These are phyloP conservation scores for Sphenopsis melanotis DNA, from an alignment of 2,797 vertebrate species.

Conservation along the genomic window DNA sequence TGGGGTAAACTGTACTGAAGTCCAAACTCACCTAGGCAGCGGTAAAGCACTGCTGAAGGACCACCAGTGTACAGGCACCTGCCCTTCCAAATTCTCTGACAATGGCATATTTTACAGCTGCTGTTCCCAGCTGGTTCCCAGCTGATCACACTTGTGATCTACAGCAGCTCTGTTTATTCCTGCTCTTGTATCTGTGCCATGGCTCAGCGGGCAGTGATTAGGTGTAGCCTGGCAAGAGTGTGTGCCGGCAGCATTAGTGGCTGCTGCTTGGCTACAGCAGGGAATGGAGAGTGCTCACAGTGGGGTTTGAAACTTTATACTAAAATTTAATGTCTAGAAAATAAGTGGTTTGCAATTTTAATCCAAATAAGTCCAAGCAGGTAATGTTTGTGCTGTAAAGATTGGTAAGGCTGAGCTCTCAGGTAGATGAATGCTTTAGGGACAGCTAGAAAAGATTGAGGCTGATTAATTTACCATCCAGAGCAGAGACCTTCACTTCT, in stretches of 20 bases:
- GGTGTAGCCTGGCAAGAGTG: neutral
- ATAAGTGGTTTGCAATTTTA: neutral
- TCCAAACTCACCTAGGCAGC: neutral
- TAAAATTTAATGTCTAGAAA: slow-evolving; percentile 16
- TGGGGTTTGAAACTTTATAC: neutral
- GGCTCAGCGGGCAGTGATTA: neutral
- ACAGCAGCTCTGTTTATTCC: neutral
- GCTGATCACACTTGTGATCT: neutral
- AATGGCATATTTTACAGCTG: neutral
- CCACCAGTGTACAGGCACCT: neutral
- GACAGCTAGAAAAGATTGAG: neutral
- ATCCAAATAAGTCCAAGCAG: neutral
- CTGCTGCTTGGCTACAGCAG: neutral
- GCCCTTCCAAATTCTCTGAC: neutral
- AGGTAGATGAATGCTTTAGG: neutral
- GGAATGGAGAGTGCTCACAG: neutral
- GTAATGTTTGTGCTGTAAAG: neutral
- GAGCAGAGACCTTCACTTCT: neutral
- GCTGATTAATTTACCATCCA: neutral
- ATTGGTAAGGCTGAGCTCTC: neutral
- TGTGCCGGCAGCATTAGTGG: neutral
- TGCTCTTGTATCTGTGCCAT: neutral
- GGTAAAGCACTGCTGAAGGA: neutral
- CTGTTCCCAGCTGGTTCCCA: neutral
- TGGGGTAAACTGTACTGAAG: too few species aligned